phyloP scores from a whole-genome alignment of 2,888 invertebrate genomes.

The Heteropelma amictum region DNA sequence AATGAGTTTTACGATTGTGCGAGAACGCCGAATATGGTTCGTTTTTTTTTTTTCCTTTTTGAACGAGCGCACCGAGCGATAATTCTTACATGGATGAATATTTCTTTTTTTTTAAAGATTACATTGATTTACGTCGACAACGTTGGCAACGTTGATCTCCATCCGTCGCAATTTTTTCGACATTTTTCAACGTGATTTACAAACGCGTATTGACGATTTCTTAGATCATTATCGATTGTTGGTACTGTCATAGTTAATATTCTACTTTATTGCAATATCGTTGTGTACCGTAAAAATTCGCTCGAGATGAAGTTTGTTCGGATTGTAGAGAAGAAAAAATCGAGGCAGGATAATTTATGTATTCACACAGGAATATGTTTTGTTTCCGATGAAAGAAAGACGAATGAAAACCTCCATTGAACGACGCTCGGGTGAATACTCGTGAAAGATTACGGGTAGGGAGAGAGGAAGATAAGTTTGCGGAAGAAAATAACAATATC shows the following conservation, averaged over 20 bases:
- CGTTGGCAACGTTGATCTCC: slow-evolving; percentile 41
- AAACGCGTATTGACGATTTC: slow-evolving; percentile 45
- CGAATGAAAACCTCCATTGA: neutral
- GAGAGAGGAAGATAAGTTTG: slow-evolving; percentile 2
- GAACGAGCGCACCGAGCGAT: too few species aligned
- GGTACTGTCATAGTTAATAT: slow-evolving; percentile 45
- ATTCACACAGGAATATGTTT: neutral
- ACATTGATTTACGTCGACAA: slow-evolving; percentile 30
- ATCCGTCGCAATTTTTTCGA: slow-evolving; percentile 22
- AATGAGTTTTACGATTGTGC: slow-evolving; percentile 37
- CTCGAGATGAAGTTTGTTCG: too few species aligned
- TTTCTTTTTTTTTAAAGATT: slow-evolving; percentile 16
- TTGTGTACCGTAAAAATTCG: neutral
- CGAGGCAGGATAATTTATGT: slow-evolving; percentile 7
- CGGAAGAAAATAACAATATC: slow-evolving; percentile 53
- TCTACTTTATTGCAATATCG: slow-evolving; percentile 45
- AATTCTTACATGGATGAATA: too few species aligned
- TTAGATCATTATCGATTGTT: slow-evolving; percentile 52
- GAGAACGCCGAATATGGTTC: slow-evolving; percentile 4
- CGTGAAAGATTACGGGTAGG: neutral
- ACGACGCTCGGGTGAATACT: neutral
- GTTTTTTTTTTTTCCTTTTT: neutral
- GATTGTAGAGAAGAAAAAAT: neutral
- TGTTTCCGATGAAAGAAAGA: neutral
- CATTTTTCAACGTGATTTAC: slow-evolving; percentile 10